Evolutionary conservation across 2,797 vertebrate species (phyloP).

Genomic region (Xiphorhynchus erythropygius): DNA sequence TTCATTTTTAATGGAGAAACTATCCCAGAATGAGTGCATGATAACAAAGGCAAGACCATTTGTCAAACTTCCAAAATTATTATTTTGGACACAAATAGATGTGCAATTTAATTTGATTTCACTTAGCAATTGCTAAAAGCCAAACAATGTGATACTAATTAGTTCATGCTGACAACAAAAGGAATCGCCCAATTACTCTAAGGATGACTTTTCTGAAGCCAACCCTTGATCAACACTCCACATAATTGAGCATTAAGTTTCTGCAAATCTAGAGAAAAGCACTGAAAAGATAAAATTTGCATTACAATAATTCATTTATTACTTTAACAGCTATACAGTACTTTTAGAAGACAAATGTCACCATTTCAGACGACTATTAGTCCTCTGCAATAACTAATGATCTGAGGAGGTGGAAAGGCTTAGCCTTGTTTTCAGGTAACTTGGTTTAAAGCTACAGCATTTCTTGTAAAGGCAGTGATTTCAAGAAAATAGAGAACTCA

Average conservation of each 20-base stretch:
- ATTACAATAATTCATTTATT: not conserved
- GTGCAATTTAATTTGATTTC: not conserved
- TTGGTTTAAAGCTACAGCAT: not conserved
- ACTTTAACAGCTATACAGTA: not conserved
- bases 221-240: not conserved
- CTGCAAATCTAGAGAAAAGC: not conserved
- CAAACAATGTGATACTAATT: not conserved
- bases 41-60: not conserved
- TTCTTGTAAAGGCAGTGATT: not conserved
- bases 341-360: not conserved
- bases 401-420: rapidly evolving
- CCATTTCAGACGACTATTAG: not conserved
- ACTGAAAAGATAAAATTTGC: not conserved
- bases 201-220: not conserved
- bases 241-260: not conserved
- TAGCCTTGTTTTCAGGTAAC: not conserved
- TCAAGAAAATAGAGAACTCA: not conserved
- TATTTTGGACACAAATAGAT: not conserved
- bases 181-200: not conserved
- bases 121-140: not conserved
- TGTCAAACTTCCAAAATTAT: not conserved
- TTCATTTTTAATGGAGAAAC: not conserved
- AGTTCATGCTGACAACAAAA: not conserved
- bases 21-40: not conserved
- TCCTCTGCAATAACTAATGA: not conserved